Evolutionary conservation across 2,888 invertebrate species (phyloP).

Genomic region (Drosophila niveifrons): DNA sequence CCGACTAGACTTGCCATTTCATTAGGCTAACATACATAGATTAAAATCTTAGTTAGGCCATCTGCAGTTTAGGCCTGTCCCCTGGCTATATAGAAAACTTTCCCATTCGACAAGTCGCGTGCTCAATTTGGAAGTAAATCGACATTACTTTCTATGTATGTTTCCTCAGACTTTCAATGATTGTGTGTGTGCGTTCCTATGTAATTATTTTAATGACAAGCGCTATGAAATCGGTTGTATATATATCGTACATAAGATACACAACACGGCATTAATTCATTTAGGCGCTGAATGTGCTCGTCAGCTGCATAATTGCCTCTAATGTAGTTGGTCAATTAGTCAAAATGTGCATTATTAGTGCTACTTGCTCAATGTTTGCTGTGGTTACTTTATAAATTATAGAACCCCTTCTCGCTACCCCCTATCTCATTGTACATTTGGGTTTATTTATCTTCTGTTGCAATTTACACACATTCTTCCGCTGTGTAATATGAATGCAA

Average conservation of each 20-base stretch:
- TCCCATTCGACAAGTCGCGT: constrained; percentile 38
- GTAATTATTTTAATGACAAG: constrained; percentile 60
- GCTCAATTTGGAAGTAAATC: constrained; percentile 46
- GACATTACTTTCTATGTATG: constrained; percentile 27
- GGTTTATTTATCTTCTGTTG: constrained; percentile 21
- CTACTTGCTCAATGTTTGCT: constrained; percentile 13
- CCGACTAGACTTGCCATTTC: constrained; percentile 28
- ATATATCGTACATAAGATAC: constrained; percentile 41
- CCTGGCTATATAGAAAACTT: constrained; percentile 11
- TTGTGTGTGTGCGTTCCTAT: constrained; percentile 1
- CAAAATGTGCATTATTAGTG: constrained; percentile 47
- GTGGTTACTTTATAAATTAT: too few species aligned
- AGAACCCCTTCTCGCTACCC: not conserved
- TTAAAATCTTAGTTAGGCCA: constrained; percentile 41
- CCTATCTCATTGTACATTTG: constrained; percentile 13
- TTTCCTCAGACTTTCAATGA: not conserved
- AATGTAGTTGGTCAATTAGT: constrained; percentile 76
- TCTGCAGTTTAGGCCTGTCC: constrained; percentile 28
- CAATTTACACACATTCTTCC: too few species aligned
- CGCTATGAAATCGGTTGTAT: constrained; percentile 22
- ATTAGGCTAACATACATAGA: constrained; percentile 47
- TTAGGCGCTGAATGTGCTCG: constrained; percentile 34
- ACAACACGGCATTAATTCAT: constrained; percentile 52
- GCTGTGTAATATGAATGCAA: too few species aligned
- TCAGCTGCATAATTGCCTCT: constrained; percentile 69